Evolutionary conservation across 2,888 invertebrate species (phyloP).

Genomic region (Caenorhabditis wallacei): DNA sequence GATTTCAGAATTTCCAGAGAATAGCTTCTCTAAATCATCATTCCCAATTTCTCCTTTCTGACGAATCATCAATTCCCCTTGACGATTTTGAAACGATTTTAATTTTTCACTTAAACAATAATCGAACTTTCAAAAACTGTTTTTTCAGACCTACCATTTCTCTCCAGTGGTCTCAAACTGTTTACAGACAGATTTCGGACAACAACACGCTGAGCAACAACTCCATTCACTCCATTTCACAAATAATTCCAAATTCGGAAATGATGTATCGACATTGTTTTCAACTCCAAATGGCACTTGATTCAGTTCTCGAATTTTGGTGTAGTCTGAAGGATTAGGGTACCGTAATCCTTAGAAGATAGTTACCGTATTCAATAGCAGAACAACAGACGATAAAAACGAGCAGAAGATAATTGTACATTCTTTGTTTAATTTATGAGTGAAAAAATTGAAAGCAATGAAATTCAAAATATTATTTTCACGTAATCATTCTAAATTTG

Average conservation of each 20-base stretch:
- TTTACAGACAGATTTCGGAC: conserved; percentile 46
- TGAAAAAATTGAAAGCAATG: background rate
- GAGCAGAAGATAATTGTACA: conserved; percentile 8
- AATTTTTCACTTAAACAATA: conserved; percentile 22
- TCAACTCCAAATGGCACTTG: conserved; percentile 9
- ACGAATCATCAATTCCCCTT: conserved; percentile 25
- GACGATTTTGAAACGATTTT: conserved; percentile 27
- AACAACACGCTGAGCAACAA: conserved; percentile 64
- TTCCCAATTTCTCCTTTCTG: conserved; percentile 19
- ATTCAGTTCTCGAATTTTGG: conserved; percentile 37
- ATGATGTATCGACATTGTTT: conserved; percentile 2
- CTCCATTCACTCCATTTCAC: conserved; percentile 58
- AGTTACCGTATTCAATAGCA: background rate
- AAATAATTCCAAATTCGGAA: conserved; percentile 39
- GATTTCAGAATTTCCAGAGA: background rate
- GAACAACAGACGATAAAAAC: background rate
- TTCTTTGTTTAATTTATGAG: conserved; percentile 5
- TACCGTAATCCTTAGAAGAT: background rate
- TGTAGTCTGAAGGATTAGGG: conserved; percentile 44
- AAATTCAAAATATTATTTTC: background rate
- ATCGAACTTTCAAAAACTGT: background rate
- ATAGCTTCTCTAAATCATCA: conserved; percentile 21
- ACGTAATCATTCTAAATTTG: too few relatives aligned
- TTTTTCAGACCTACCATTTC: conserved; percentile 27
- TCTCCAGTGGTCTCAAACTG: conserved; percentile 31